phyloP scores from a whole-genome alignment of 2,113 vertebrate genomes.

The Addax nasomaculatus region DNA sequence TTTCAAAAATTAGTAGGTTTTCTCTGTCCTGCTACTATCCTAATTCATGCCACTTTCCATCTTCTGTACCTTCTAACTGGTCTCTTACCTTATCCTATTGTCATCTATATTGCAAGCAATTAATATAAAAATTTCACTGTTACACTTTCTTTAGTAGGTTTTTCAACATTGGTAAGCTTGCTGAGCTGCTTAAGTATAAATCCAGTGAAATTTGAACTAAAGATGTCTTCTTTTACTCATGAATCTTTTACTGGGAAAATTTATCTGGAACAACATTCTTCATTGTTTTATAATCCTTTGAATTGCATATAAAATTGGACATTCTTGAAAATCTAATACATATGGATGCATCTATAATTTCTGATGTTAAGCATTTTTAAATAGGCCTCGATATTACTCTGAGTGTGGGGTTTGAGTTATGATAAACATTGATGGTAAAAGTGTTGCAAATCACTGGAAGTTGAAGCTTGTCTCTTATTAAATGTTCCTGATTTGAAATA shows the following conservation, averaged over 20 bases:
- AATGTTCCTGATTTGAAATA: constrained; percentile 7
- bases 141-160: not conserved
- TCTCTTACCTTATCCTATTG: not conserved
- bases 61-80: not conserved
- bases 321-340: not conserved
- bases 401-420: not conserved
- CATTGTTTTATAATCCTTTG: not conserved
- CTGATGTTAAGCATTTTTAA: not conserved
- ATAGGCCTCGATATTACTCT: not conserved
- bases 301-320: not conserved
- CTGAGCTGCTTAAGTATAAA: not conserved
- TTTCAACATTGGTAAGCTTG: not conserved
- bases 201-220: not conserved
- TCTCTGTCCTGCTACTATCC: not conserved
- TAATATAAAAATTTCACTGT: not conserved
- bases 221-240: not conserved
- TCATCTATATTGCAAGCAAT: not conserved
- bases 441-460: not conserved
- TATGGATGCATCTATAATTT: not conserved
- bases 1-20: not conserved
- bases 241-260: not conserved
- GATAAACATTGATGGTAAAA: not conserved
- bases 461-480: not conserved
- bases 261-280: not conserved
- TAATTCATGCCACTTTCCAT: not conserved